phyloP scores from a whole-genome alignment of 2,888 invertebrate species.

The Andricus curvator region DNA sequence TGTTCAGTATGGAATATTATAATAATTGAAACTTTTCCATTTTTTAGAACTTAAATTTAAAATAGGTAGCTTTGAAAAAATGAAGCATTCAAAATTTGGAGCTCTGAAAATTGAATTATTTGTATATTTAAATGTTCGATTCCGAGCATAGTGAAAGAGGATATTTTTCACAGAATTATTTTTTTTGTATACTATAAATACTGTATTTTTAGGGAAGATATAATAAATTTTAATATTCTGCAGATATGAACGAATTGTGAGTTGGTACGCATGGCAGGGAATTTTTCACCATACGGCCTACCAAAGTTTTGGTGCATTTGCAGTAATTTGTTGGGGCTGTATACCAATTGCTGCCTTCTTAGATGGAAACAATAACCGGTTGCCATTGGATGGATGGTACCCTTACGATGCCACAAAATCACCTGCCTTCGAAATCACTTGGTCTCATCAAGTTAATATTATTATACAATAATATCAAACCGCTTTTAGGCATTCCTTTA shows the following conservation, averaged over 20 bases:
- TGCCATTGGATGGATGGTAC: constrained; percentile 67
- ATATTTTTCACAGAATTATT: too few relatives aligned
- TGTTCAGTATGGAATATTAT: too few relatives aligned
- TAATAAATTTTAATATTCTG: not conserved
- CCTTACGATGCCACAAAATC: constrained; percentile 61
- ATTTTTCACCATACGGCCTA: constrained; percentile 64
- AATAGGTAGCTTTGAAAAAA: too few relatives aligned
- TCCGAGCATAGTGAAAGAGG: too few relatives aligned
- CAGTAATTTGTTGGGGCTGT: constrained; percentile 62
- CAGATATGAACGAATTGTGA: constrained; percentile 54
- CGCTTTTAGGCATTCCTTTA: not conserved
- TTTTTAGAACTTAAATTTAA: too few relatives aligned
- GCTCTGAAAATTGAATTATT: too few relatives aligned
- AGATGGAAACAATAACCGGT: constrained; percentile 52
- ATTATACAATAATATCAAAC: not conserved
- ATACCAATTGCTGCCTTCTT: constrained; percentile 58
- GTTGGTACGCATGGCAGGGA: constrained; percentile 63
- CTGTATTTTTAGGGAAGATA: too few relatives aligned
- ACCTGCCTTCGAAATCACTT: constrained; percentile 65
- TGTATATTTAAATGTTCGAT: too few relatives aligned
- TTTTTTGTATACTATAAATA: too few relatives aligned
- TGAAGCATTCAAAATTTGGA: too few relatives aligned
- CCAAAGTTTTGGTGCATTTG: constrained; percentile 61
- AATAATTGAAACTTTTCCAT: too few relatives aligned
- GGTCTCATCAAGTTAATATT: constrained; percentile 55